phyloP scores from a whole-genome alignment of 1,140 invertebrate genomes.

The Vollenhovia emeryi region DNA sequence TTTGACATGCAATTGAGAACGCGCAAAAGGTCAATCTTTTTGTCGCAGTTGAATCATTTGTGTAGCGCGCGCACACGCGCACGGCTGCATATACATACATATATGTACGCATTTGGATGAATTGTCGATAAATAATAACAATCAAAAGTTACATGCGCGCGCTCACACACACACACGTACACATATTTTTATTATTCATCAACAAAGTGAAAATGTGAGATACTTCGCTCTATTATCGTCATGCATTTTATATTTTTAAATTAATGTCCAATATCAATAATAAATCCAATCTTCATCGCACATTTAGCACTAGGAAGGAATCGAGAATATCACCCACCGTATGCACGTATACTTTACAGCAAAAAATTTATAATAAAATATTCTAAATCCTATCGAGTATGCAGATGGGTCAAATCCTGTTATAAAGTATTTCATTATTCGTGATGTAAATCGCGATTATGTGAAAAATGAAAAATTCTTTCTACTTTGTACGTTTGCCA shows the following conservation, averaged over 20 bases:
- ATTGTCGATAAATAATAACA: too few species aligned
- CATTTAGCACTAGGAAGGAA: conserved; percentile 10
- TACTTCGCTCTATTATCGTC: conserved; percentile 18
- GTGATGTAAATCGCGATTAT: conserved; percentile 2
- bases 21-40: conserved; percentile 39
- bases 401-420: background rate
- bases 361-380: conserved; percentile 20
- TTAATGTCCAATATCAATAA: conserved; percentile 12
- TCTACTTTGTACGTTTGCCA: background rate
- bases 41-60: background rate
- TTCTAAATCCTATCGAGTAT: conserved; percentile 20
- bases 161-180: too few species aligned
- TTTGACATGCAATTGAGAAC: conserved; percentile 36
- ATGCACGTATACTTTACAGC: conserved; percentile 16
- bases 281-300: conserved; percentile 27
- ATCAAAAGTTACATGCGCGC: too few species aligned
- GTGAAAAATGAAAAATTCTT: conserved; percentile 12
- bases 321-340: conserved; percentile 9
- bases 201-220: background rate
- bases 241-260: conserved; percentile 9
- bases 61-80: background rate
- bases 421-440: conserved; percentile 14
- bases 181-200: background rate
- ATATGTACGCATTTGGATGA: background rate
- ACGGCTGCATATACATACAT: background rate